Conservation (phyloP, 1,140 invertebrate species). For the Elymnias hypermnestra region DNA sequence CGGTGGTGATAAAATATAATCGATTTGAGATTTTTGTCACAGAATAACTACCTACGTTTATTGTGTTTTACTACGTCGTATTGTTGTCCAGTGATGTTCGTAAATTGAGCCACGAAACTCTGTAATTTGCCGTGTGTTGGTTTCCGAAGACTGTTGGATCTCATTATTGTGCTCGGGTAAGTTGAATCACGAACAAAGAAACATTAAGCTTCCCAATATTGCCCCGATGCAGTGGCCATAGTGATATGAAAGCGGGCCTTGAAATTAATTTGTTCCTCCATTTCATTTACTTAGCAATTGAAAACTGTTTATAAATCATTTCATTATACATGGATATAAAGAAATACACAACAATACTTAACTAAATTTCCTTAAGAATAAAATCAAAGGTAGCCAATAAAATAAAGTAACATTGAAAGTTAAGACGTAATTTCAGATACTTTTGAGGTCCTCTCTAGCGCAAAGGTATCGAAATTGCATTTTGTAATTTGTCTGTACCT, state of each 20-base stretch:
- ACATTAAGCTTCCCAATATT: background rate
- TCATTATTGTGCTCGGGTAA: background rate
- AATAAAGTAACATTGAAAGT: no score
- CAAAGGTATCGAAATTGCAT: no score
- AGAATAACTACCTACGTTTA: conserved; percentile 39
- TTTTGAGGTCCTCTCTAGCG: no score
- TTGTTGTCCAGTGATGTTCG: conserved; percentile 33
- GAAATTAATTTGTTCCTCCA: conserved; percentile 11
- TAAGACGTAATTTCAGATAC: no score
- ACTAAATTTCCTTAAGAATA: no score
- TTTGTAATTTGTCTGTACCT: no score
- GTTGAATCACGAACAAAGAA: conserved; percentile 3
- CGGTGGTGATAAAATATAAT: conserved; percentile 46
- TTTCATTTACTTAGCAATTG: no score
- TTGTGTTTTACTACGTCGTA: conserved; percentile 61
- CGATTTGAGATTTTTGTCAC: conserved; percentile 56
- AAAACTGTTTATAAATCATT: no score
- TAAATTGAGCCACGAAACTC: conserved; percentile 37
- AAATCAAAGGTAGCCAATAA: no score
- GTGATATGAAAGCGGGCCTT: conserved; percentile 3
- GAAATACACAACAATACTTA: no score
- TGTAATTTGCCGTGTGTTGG: conserved; percentile 4
- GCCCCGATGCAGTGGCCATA: background rate
- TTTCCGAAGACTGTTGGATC: background rate
- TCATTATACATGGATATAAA: no score